Conservation (phyloP, 1,140 invertebrate species). For the Saccostrea cuccullata region DNA sequence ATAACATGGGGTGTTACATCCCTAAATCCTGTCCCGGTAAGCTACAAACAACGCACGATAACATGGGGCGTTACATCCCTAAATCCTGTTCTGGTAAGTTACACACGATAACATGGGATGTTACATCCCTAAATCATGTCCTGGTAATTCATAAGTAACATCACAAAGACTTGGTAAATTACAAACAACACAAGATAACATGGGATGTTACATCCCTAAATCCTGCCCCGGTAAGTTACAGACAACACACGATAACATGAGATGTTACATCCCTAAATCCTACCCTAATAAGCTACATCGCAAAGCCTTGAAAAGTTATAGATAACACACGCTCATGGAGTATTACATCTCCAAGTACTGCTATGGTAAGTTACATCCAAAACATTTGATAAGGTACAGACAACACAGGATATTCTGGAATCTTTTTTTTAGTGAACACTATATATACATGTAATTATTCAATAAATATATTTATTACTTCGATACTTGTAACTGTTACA, state of each 20-base stretch:
- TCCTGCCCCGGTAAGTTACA: slow-evolving; percentile 4
- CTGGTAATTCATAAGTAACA: too few species aligned
- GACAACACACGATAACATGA: too few species aligned
- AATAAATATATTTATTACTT: too few species aligned
- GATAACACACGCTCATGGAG: too few species aligned
- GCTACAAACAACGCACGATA: too few species aligned
- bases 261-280: background rate
- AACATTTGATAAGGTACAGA: background rate
- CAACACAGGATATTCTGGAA: background rate
- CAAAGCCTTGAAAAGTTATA: too few species aligned
- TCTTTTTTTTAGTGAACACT: too few species aligned
- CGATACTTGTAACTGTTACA: too few species aligned
- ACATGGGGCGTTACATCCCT: background rate
- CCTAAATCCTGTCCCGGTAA: slow-evolving; percentile 21
- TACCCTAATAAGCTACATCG: too few species aligned
- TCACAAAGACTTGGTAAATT: too few species aligned
- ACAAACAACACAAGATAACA: slow-evolving; percentile 1
- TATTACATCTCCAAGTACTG: background rate
- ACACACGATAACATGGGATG: background rate
- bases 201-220: slow-evolving; percentile 32
- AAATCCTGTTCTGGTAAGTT: background rate
- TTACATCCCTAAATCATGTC: background rate
- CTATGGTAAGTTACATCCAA: background rate
- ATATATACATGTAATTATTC: too few species aligned
- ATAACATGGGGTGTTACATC: slow-evolving; percentile 36